These are phyloP conservation scores for Pandion haliaetus DNA, from an alignment of 2,113 vertebrate genomes.

Conservation along the genomic window DNA sequence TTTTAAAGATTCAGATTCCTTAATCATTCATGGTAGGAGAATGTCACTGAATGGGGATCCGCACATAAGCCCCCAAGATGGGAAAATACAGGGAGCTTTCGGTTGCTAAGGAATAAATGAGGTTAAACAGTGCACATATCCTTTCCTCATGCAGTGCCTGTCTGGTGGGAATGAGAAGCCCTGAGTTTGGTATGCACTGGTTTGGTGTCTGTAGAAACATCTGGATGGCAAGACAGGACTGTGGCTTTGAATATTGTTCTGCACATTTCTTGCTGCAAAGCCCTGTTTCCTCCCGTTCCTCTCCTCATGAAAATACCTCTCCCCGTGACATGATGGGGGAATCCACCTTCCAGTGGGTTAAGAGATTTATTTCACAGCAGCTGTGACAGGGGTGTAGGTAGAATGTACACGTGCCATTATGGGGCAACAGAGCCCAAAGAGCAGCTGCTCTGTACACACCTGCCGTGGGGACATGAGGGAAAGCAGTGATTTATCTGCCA, in stretches of 20 bases:
- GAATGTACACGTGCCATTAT: background rate
- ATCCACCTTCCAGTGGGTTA: constrained; percentile 25
- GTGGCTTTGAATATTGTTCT: background rate
- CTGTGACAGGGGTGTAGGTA: constrained; percentile 10
- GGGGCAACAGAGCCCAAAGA: background rate
- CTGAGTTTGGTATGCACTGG: background rate
- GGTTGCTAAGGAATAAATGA: constrained; percentile 68
- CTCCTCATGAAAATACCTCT: background rate
- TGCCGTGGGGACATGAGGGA: background rate
- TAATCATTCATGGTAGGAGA: constrained; percentile 65
- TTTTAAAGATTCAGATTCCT: constrained; percentile 65
- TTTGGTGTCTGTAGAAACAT: constrained; percentile 24
- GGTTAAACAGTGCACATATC: constrained; percentile 6
- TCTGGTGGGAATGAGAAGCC: constrained; percentile 40
- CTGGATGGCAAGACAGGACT: constrained; percentile 16
- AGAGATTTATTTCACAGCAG: constrained; percentile 43
- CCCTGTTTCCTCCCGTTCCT: background rate
- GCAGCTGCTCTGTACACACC: constrained; percentile 30
- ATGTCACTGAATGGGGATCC: constrained; percentile 50
- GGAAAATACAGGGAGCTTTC: constrained; percentile 53
- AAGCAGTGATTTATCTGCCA: constrained; percentile 26
- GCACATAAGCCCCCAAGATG: constrained; percentile 48
- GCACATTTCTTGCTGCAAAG: constrained; percentile 3
- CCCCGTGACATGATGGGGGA: background rate
- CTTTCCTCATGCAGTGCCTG: constrained; percentile 16